These are phyloP conservation scores for Thymelicus acteon DNA, from an alignment of 2,888 invertebrate species.

Conservation along the genomic window DNA sequence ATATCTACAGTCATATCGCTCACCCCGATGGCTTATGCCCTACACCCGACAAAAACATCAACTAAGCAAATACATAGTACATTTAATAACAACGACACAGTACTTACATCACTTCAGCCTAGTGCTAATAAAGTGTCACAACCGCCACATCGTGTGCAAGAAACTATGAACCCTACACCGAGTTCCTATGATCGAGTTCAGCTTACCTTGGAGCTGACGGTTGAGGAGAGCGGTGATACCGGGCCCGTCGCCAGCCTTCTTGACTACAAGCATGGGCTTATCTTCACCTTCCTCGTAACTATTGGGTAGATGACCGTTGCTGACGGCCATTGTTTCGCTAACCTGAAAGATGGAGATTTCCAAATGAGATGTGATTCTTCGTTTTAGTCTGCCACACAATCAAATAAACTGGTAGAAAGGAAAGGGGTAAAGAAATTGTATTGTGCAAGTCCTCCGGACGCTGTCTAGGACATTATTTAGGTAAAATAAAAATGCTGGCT, in stretches of 20 bases:
- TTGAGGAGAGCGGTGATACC: constrained; percentile 91
- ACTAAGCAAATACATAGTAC: constrained; percentile 4
- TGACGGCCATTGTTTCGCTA: constrained; percentile 91
- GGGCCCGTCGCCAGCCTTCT: constrained; percentile 90
- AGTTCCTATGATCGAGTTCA: neutral
- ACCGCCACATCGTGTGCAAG: constrained; percentile 14
- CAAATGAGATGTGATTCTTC: no score
- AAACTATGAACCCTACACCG: constrained; percentile 1
- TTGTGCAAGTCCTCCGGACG: no score
- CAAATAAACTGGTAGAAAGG: no score
- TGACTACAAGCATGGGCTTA: constrained; percentile 91
- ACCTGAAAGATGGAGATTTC: constrained; percentile 79
- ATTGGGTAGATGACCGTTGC: constrained; percentile 89
- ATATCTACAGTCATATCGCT: neutral
- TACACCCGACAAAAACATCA: constrained; percentile 11
- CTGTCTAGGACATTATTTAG: no score
- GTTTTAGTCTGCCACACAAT: no score
- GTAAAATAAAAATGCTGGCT: no score
- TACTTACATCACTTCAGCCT: constrained; percentile 41
- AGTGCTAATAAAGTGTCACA: neutral
- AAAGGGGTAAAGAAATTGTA: no score
- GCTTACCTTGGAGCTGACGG: constrained; percentile 89
- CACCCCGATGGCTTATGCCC: constrained; percentile 3
- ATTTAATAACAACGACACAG: constrained; percentile 46
- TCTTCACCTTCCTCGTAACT: constrained; percentile 90